Evolutionary conservation across 2,113 vertebrate genomes (phyloP).

Genomic region (Anolis sagrei): DNA sequence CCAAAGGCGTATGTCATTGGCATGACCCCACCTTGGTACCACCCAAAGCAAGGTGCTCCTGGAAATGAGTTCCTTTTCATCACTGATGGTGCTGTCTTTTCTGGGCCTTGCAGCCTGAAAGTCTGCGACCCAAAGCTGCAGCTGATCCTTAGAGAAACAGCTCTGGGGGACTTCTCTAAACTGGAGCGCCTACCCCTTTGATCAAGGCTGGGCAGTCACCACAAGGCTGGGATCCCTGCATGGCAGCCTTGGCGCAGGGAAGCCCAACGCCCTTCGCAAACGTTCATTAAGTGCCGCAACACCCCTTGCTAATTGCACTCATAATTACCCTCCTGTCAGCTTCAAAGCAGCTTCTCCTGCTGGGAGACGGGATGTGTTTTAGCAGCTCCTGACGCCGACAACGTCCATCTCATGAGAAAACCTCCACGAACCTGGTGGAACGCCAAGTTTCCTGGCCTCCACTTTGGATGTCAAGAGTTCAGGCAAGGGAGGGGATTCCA

Average conservation of each 20-base stretch:
- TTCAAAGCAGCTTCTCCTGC: conserved; percentile 26
- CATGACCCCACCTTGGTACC: conserved; percentile 7
- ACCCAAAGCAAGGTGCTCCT: conserved; percentile 1
- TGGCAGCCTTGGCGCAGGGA: conserved; percentile 20
- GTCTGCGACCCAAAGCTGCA: neutral
- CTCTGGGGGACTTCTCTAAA: conserved; percentile 31
- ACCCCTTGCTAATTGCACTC: neutral
- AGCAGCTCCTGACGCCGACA: conserved; percentile 7
- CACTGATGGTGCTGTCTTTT: neutral
- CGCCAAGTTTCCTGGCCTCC: conserved; percentile 7
- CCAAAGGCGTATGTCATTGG: neutral
- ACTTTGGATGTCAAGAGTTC: conserved; percentile 23
- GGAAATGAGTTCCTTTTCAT: conserved; percentile 1
- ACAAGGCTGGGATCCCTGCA: conserved; percentile 12
- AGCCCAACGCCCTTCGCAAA: neutral
- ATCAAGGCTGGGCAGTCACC: conserved; percentile 14
- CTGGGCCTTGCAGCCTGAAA: conserved; percentile 21
- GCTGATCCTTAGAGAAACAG: conserved; percentile 38
- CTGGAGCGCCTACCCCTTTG: conserved; percentile 7
- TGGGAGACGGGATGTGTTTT: conserved; percentile 7
- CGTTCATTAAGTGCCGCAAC: neutral
- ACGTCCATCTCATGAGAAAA: neutral
- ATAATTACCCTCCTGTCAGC: neutral
- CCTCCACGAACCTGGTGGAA: neutral
- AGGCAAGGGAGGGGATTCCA: neutral